These are phyloP conservation scores for Sylvilagus floridanus DNA, from an alignment of 2,797 vertebrate species.

Conservation along the genomic window DNA sequence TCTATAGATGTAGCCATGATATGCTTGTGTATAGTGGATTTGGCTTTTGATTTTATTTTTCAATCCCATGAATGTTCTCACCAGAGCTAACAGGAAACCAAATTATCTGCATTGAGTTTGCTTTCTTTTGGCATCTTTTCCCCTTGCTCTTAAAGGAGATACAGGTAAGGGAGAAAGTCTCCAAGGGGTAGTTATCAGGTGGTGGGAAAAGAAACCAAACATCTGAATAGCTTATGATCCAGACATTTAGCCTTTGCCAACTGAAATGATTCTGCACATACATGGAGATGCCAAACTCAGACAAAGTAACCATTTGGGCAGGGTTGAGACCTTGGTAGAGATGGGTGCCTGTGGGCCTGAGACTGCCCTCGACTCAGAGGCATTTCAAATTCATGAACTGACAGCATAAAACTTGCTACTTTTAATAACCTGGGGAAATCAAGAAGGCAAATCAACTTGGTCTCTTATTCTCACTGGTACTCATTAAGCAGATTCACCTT, in stretches of 20 bases:
- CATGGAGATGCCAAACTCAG: background rate
- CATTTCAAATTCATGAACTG: conserved; percentile 19
- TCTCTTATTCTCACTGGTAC: conserved; percentile 19
- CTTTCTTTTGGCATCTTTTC: background rate
- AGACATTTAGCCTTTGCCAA: background rate
- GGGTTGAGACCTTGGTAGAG: background rate
- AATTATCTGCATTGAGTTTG: background rate
- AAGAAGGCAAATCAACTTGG: background rate
- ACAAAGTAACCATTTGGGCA: background rate
- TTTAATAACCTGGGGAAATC: conserved; percentile 26
- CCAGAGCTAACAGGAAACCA: background rate
- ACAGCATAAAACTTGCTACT: conserved; percentile 30
- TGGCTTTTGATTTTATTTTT: conserved; percentile 46
- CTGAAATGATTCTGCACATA: background rate
- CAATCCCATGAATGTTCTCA: conserved; percentile 41
- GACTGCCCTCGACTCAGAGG: background rate
- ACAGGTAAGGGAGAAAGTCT: background rate
- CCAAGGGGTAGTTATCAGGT: background rate
- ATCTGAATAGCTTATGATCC: background rate
- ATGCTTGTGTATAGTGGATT: conserved; percentile 20
- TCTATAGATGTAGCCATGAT: background rate
- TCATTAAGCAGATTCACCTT: conserved; percentile 15
- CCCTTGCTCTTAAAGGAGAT: conserved; percentile 22
- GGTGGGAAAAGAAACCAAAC: background rate
- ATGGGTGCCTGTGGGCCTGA: background rate